These are phyloP conservation scores for Hyles vespertilio DNA, from an alignment of 1,140 invertebrate species.

Conservation along the genomic window DNA sequence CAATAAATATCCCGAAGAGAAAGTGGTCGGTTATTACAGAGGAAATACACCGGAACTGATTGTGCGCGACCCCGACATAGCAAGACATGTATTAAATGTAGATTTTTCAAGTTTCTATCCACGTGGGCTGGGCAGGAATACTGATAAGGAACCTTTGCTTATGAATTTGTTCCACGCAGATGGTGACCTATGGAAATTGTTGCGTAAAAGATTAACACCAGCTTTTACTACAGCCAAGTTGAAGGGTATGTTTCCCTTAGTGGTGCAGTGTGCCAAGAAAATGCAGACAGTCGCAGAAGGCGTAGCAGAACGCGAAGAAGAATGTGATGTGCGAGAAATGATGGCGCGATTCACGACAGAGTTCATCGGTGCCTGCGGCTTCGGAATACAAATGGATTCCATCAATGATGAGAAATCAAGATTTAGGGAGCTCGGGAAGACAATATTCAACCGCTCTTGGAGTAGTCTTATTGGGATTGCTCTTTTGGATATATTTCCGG, in stretches of 20 bases:
- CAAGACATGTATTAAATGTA: conserved; percentile 35
- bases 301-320: conserved; percentile 17
- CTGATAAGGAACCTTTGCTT: conserved; percentile 42
- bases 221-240: conserved; percentile 79
- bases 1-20: conserved; percentile 24
- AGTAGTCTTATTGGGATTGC: not conserved
- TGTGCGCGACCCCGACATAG: conserved; percentile 39
- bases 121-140: conserved; percentile 32
- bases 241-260: conserved; percentile 73
- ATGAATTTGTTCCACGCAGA: conserved; percentile 58
- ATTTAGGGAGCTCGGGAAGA: conserved; percentile 64
- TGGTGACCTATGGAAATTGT: conserved; percentile 76
- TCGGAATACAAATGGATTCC: conserved; percentile 71
- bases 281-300: conserved; percentile 47
- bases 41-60: conserved; percentile 11
- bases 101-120: conserved; percentile 21
- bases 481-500: conserved; percentile 5
- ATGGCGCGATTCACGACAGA: conserved; percentile 64
- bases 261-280: conserved; percentile 59
- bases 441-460: conserved; percentile 1
- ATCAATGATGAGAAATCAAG: conserved; percentile 63
- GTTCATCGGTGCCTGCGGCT: conserved; percentile 73
- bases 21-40: conserved; percentile 7
- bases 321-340: conserved; percentile 42
- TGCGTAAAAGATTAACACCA: conserved; percentile 76